Evolutionary conservation across 2,113 vertebrate genomes (phyloP), one percentile per base, ranked within the genome.

Genomic region (Nyctereutes procyonoides): DNA sequence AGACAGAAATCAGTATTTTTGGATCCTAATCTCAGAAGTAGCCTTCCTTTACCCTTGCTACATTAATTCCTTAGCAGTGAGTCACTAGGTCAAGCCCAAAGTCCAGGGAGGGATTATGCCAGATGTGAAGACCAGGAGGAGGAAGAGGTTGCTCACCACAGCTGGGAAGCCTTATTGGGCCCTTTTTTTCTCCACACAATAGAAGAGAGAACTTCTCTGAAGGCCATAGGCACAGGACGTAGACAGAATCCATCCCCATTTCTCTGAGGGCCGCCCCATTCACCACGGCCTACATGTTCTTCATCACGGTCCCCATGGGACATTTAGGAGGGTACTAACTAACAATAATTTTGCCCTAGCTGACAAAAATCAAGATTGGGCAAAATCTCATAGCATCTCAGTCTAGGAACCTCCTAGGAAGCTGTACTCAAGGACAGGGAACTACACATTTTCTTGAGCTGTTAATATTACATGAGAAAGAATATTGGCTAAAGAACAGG

Each of bases 81-180:
- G 38, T 76, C 32, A 15, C 60, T 51, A 82, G 35, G 17, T 95
- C 3, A 3, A 56, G 28, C 51, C 51, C 67, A 82, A 26, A 67
- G 12, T 32, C 35, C 22, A 43, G 32, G 32, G 89, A 53, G 32
- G 26, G 43, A 2, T n/a, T 48, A 35, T 48, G 35, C 3, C 3
- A 32, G 15, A 3, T 48, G 3, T 38, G 43, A 20, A n/a, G 20
- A 15, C 43, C 35, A 28, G 73, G 51, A 87, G 48, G 5, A 26
- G 16, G 30, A 1, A 13, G 43, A 55, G 26, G 53, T 77, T 76
- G 17, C 30, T 43, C 67, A 8, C n/a, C 26, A n/a, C 8, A 63
- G 51, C 2, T 15, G 9, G 17, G 55, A 0, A 3, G n/a, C 4
- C 6, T 55, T 12, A 8, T 8, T 69, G 32, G 3, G 16, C n/a